Base-by-base conservation (phyloP, 2,113 vertebrate genomes). In the Solenodon paradoxus region DNA sequence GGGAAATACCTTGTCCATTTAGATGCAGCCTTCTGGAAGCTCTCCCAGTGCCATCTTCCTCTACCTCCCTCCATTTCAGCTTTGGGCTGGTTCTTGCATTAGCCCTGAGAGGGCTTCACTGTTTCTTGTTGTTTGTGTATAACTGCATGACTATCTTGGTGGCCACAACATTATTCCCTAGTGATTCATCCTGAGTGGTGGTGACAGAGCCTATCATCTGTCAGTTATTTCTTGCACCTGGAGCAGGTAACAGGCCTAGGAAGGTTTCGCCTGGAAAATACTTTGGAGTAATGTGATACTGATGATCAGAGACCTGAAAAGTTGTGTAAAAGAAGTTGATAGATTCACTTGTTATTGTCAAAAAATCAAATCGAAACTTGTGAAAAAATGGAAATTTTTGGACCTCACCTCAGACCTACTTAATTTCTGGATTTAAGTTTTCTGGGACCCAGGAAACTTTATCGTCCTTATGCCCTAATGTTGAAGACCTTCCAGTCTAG, bases 31-130 rank as follows among this genome's bases (percentile, higher is more conserved):
- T 69, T 17, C 63, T 4, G 17, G 9, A 63, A 7, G 42, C 57
- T 17, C 3, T 35, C 17, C n/a, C 6, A 4, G 0, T 3, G 28
- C 30, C 10, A 38, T 49, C 53, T n/a, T 24, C 49, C 13, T 32
- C 63, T 42, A 1, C 63, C 24, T 63, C 12, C 16, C 49, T 19
- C 32, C 0, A 47, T 51, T 19, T 89, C 42, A 3, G 3, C 32
- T 1, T 2, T 42, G 10, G 32, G 24, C 40, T 26, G 15, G 16
- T 1, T 40, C 35, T 84, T 75, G 15, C 61, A 49, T 11, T 20
- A 51, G 38, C 61, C 19, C 17, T 2, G 49, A 92, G 55, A 80
- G 69, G 30, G 30, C 49, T 13, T 45, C 53, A n/a, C 7, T 63
- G 8, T 17, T 66, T 71, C 38, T 84, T 45, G 20, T 11, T 32